Percentiles rank a stretch among this genome's conserved stretches.
phyloP scores from a whole-genome alignment of 2,113 vertebrate genomes.

The Rhinogobius similis region DNA sequence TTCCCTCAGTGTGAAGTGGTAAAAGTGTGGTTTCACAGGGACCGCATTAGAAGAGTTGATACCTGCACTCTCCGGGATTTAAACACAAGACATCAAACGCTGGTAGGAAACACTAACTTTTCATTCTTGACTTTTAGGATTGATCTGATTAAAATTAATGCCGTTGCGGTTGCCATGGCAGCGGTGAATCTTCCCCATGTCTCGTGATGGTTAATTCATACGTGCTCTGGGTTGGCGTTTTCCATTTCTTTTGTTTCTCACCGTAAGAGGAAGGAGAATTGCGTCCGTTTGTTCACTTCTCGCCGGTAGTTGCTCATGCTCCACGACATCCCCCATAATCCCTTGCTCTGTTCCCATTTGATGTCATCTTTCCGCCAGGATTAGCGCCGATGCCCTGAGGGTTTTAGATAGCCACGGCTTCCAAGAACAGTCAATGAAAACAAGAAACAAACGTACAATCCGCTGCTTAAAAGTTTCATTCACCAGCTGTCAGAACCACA shows the following conservation, averaged over 20 bases:
- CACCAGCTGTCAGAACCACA: not conserved
- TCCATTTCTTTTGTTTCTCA: constrained; percentile 29
- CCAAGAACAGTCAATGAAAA: constrained; percentile 60
- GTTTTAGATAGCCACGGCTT: constrained; percentile 50
- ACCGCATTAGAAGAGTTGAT: constrained; percentile 24
- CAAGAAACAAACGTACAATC: constrained; percentile 46
- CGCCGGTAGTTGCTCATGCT: constrained; percentile 58
- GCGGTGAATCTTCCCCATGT: constrained; percentile 24
- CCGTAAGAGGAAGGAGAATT: constrained; percentile 32
- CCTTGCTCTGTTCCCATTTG: constrained; percentile 62
- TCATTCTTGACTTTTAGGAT: constrained; percentile 20
- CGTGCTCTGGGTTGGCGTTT: not conserved
- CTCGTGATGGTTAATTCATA: constrained; percentile 49
- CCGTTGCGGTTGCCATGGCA: constrained; percentile 15
- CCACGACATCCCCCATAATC: constrained; percentile 68
- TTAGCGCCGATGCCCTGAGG: constrained; percentile 59
- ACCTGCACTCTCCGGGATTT: constrained; percentile 22
- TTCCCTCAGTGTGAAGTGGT: constrained; percentile 28
- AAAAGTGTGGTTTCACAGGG: constrained; percentile 46
- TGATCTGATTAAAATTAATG: constrained; percentile 53
- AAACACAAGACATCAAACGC: constrained; percentile 15
- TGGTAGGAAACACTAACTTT: constrained; percentile 32
- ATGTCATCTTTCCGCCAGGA: constrained; percentile 67
- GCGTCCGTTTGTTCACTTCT: constrained; percentile 42
- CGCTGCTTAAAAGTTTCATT: constrained; percentile 59